Percentiles rank a stretch among this genome's conserved stretches.
These are phyloP conservation scores for Orientallactaga sibirica DNA, from an alignment of 2,797 vertebrate species.

Conservation along the genomic window DNA sequence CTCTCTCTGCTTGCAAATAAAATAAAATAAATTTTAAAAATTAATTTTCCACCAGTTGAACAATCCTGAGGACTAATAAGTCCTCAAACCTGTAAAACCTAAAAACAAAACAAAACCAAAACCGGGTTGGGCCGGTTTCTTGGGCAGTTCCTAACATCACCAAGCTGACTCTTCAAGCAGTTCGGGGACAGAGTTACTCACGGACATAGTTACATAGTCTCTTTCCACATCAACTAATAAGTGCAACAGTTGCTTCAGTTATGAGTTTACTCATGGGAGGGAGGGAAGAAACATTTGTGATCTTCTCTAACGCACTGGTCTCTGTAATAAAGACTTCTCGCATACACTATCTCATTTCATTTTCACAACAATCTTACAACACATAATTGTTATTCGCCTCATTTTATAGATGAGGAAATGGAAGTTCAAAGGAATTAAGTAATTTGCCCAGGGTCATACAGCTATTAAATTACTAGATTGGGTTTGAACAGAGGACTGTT, in stretches of 20 bases:
- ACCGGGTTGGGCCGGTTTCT: neutral
- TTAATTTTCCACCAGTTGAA: conserved; percentile 56
- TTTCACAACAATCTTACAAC: conserved; percentile 54
- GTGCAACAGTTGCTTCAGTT: conserved; percentile 70
- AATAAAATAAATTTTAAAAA: neutral
- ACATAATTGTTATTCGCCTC: conserved; percentile 59
- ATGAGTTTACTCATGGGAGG: neutral
- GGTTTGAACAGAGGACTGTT: conserved; percentile 63
- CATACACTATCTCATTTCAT: conserved; percentile 56
- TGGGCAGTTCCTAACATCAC: neutral
- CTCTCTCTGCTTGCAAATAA: too few relatives aligned
- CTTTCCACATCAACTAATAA: conserved; percentile 44
- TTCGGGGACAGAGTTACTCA: conserved; percentile 46
- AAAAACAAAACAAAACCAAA: conserved; percentile 60
- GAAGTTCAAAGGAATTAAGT: conserved; percentile 72
- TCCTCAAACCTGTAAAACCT: conserved; percentile 35
- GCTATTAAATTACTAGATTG: conserved; percentile 67
- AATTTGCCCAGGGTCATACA: conserved; percentile 66
- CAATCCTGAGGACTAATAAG: conserved; percentile 21
- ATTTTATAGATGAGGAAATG: conserved; percentile 69
- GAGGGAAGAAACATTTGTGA: conserved; percentile 59
- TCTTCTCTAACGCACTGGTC: neutral
- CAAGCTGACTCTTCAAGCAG: conserved; percentile 8
- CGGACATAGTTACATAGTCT: conserved; percentile 60
- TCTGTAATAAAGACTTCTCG: conserved; percentile 42